phyloP scores from a whole-genome alignment of 2,113 vertebrate species.

The Pluvianellus socialis region DNA sequence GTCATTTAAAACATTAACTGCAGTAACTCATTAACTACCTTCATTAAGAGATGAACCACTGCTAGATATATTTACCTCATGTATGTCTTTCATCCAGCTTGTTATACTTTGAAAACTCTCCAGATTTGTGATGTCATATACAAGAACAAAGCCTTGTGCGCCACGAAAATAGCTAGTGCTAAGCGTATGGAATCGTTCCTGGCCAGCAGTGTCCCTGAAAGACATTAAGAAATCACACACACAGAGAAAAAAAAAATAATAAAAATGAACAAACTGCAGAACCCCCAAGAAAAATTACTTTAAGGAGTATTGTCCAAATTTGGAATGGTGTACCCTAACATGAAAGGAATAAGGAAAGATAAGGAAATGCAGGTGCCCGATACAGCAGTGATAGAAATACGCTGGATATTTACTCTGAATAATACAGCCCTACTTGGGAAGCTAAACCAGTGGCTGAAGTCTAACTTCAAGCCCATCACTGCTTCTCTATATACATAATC shows the following conservation, averaged over 20 bases:
- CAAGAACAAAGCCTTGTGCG: conserved; percentile 75
- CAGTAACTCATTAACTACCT: not conserved
- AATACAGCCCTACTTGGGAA: not conserved
- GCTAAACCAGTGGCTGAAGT: not conserved
- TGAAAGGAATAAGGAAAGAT: not conserved
- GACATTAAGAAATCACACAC: not conserved
- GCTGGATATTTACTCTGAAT: not conserved
- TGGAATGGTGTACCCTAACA: not conserved
- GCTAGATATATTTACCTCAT: conserved; percentile 64
- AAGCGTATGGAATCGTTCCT: conserved; percentile 75
- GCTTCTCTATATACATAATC: not conserved
- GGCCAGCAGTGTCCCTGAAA: conserved; percentile 78
- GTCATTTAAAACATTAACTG: not conserved
- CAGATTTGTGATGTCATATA: conserved; percentile 75
- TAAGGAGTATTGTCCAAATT: not conserved
- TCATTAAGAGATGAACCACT: not conserved
- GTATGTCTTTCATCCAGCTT: conserved; percentile 73
- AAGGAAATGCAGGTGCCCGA: not conserved
- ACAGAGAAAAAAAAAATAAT: not conserved
- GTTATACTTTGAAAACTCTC: conserved; percentile 66
- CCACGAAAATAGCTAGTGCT: conserved; percentile 77
- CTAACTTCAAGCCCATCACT: not conserved
- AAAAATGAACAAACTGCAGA: not conserved
- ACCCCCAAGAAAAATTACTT: not conserved
- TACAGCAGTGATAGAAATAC: not conserved